phyloP scores from a whole-genome alignment of 2,797 vertebrate genomes.

The Paedocypris micromegethes region DNA sequence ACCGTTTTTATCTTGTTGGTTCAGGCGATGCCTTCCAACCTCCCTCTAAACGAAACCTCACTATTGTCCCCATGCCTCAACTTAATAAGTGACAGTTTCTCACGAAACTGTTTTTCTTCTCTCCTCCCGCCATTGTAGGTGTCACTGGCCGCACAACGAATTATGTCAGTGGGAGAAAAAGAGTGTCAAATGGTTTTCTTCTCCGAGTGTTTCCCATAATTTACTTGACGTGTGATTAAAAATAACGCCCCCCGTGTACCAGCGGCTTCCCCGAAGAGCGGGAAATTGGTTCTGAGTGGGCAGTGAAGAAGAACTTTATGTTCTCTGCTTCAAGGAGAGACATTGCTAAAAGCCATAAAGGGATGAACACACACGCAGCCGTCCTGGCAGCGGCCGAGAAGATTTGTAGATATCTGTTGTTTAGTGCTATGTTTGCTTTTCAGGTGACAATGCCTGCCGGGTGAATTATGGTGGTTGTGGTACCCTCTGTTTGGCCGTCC shows the following conservation, averaged over 20 bases:
- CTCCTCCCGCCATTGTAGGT: conserved; percentile 37
- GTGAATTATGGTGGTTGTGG: conserved; percentile 94
- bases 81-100: conserved; percentile 57
- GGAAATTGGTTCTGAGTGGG: conserved; percentile 49
- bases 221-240: conserved; percentile 52
- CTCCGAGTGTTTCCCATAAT: conserved; percentile 55
- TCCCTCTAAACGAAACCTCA: conserved; percentile 62
- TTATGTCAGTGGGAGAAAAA: conserved; percentile 58
- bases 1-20: conserved; percentile 71
- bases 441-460: conserved; percentile 93
- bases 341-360: conserved; percentile 28
- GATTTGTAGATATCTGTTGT: conserved; percentile 54
- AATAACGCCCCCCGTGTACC: conserved; percentile 41
- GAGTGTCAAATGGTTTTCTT: conserved; percentile 60
- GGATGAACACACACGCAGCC: conserved; percentile 41
- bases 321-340: conserved; percentile 37
- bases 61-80: conserved; percentile 60
- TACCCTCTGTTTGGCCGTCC: conserved; percentile 90
- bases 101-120: conserved; percentile 32
- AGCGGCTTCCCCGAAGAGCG: conserved; percentile 38
- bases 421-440: conserved; percentile 54
- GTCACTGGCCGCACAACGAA: conserved; percentile 62
- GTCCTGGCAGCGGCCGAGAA: conserved; percentile 20
- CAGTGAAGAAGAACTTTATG: conserved; percentile 45
- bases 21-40: conserved; percentile 61